Base-by-base conservation (phyloP, 2,888 invertebrate genomes). In the Dryomyza anilis region DNA sequence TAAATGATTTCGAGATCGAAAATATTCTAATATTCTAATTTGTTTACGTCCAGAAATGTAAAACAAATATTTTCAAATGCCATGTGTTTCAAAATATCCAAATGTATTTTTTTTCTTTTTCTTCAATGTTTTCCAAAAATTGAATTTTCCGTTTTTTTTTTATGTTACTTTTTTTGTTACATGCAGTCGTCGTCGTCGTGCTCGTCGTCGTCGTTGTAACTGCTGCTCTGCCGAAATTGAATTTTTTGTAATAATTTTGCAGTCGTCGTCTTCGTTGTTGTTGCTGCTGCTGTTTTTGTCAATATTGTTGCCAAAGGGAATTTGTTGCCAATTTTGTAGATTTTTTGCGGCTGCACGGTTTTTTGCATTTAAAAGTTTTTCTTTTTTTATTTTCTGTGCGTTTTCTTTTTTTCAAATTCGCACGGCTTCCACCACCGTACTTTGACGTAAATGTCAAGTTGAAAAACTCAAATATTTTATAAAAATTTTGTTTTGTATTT, bases 251-350 rank as follows among this genome's bases (percentile, higher is more conserved):
- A 65, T 67, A 70, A 66, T 65, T 67, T 69, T 69, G 68, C 57
- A 58, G 67, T 69, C 67, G 50, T 64, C 65, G 55, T 63, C 65
- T 59, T n/a, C n/a, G n/a, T n/a, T n/a, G n/a, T n/a, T n/a, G n/a
- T n/a, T n/a, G n/a, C n/a, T n/a, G n/a, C n/a, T n/a, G 66, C 52
- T 62, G 19, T 56, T 53, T 66, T 53, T 68, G 64, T 65, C 55
- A 60, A 69, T 58, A 66, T 65, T 72, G 70, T 69, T 70, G 81
- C 81, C 81, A 81, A 81, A 81, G 76, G 75, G 78, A 81, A 81
- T 81, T 81, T 81, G 19, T 33, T 43, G 19, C 72, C 71, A 70
- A 71, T 75, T 80, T 78, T 76, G 74, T 73, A 71, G 65, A 69
- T 73, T 74, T 73, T 21, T 25, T 25, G 27, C 29, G 30, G 52